Evolutionary conservation across 2,888 invertebrate genomes (phyloP).

Genomic region (Mesoligia furuncula): DNA sequence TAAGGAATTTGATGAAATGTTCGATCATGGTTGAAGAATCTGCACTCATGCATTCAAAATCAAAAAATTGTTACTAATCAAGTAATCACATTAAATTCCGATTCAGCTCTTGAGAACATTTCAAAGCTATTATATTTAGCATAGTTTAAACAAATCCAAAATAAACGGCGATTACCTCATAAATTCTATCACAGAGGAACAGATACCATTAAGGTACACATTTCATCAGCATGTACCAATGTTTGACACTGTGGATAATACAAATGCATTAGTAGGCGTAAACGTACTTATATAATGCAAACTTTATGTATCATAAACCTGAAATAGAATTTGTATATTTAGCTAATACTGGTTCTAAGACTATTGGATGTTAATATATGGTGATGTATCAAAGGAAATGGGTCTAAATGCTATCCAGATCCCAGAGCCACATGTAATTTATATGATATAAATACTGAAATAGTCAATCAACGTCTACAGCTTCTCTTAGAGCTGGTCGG

Average conservation of each 20-base stretch:
- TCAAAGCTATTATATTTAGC: constrained; percentile 50
- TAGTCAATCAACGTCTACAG: constrained; percentile 4
- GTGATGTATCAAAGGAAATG: constrained; percentile 33
- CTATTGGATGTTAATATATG: constrained; percentile 16
- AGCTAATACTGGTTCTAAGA: constrained; percentile 19
- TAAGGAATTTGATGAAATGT: neutral
- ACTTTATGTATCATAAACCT: constrained; percentile 30
- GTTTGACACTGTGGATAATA: constrained; percentile 53
- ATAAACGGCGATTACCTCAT: constrained; percentile 54
- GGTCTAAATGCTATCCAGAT: constrained; percentile 21
- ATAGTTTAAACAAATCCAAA: constrained; percentile 50
- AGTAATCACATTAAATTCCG: constrained; percentile 44
- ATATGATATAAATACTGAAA: constrained; percentile 16
- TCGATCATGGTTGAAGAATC: constrained; percentile 21
- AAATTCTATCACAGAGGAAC: constrained; percentile 52
- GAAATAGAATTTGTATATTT: constrained; percentile 37
- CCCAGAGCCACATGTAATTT: neutral
- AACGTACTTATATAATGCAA: constrained; percentile 21
- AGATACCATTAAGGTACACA: constrained; percentile 47
- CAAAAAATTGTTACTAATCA: constrained; percentile 39
- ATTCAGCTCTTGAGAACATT: constrained; percentile 45
- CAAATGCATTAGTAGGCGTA: constrained; percentile 47
- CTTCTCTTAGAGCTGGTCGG: neutral
- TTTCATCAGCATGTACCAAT: constrained; percentile 38
- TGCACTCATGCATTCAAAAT: constrained; percentile 32